Evolutionary conservation across 2,797 vertebrate species (phyloP), one percentile per base, ranked within the genome.

Genomic region (Acrossocheilus wenchowensis): DNA sequence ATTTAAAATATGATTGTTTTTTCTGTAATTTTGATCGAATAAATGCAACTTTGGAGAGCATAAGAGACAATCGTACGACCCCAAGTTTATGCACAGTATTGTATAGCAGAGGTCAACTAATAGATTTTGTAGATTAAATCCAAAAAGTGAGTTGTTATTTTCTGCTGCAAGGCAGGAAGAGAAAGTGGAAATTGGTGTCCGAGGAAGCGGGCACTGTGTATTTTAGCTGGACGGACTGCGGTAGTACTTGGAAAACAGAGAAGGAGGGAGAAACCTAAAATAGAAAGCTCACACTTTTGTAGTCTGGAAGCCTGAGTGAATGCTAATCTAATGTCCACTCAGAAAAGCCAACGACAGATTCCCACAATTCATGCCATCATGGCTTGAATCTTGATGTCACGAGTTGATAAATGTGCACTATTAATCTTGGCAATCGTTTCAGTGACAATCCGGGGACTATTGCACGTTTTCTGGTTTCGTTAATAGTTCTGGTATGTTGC

Each of bases 241-340:
- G 64, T 62, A 72, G 54, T 34, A 78, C 73, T 81, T 15, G 39
- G 88, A 89, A 79, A 72, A 85, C 72, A 85, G 88, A 86, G 89
- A 43, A 78, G 72, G 74, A 89, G 89, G 88, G 88, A 57, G 81
- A 36, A 45, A 91, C 92, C 92, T 87, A 93, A 96, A 96, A 96
- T 96, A 96, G 93, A 94, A 88, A 66, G 78, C 92, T 95, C 93
- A 92, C 94, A 94, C 94, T 93, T 93, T 94, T 90, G 88, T 93
- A 92, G 90, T 93, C 74, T 85, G 68, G 79, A 66, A 87, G 78
- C 52, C 84, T 54, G 30, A 48, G 54, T 88, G 84, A 85, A 88
- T 88, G 80, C 54, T 89, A 84, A 86, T 88, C 74, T 85, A 66
- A 83, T 74, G 72, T 74, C 66, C 41, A 54, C n/a, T 85, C 73